Evolutionary conservation across 1,140 invertebrate genomes (phyloP), one percentile per base, ranked within the genome.

Genomic region (Bathynomus jamesi): DNA sequence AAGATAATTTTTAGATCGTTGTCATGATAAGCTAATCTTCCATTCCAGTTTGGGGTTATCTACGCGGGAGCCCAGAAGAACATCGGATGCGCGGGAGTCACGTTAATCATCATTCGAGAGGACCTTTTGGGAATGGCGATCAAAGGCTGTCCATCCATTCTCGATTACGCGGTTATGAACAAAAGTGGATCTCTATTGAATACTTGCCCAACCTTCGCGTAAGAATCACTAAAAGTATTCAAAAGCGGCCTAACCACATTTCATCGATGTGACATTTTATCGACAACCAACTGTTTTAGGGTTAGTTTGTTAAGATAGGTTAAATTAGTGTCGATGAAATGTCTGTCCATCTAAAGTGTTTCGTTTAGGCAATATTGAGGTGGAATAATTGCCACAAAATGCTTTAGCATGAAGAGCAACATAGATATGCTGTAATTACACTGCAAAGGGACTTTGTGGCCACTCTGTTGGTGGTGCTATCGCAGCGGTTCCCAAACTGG

Each of bases 31-130:
- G n/a, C n/a, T n/a, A n/a, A n/a, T n/a, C n/a, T 25, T 53, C 5
- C 40, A 5, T 81, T 84, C 80, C 21, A 96, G 92, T 98, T 92
- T 85, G 95, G 93, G 61, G 81, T 95, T 0, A 94, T 99, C 77
- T 96, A 94, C 83, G 96, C 91, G 76, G 95, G 96, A 46, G 95
- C 96, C 2, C 97, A 99, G 82, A 99, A 99, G 82, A 99, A 99
- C 82, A 90, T 98, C 73, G 97, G 97, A 13, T 93, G 94, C 67
- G 88, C 95, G 28, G 96, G 96, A 28, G 88, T 96, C 4, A 95
- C 93, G 0, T 81, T 99, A 0, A 93, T 96, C 0, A 98, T 99
- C 69, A 87, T 98, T 0, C 85, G 95, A 72, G 92, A 98, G 67
- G 95, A 99, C 84, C 84, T 99, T 83, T 99, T 24, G 69, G 64